Evolutionary conservation across 2,888 invertebrate species (phyloP), one percentile per base, ranked within the genome.

Genomic region (Acheta domesticus): DNA sequence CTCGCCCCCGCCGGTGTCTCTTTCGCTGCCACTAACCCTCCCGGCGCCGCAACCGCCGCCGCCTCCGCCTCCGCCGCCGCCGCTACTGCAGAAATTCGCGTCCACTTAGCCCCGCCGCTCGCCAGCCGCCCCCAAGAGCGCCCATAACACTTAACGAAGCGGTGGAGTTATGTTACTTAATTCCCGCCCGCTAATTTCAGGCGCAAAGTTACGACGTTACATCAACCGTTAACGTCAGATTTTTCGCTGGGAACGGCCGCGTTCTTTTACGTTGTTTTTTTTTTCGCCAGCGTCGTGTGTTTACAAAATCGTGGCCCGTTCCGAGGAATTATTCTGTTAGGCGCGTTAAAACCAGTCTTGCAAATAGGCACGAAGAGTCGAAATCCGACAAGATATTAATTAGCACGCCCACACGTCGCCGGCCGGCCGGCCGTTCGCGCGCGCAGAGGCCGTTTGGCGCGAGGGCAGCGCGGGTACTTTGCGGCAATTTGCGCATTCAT

Each of bases 261-360:
- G 62, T 62, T 62, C 62, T n/a, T 14, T n/a, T 12, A 11, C 62
- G 14, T 62, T n/a, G 14, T 5, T 19, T 14, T n/a, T 62, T 62
- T 62, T 62, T 62, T 62, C 62, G 14, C 62, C 62, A 0, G 14
- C n/a, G 62, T 62, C 62, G 62, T 62, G n/a, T 62, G 62, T 62
- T 62, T 62, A 62, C 16, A 62, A 62, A 62, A 62, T 62, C 62
- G 62, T n/a, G 14, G n/a, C 62, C 62, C 62, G n/a, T 62, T 62
- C 62, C 62, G 62, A 62, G 62, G 8, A 62, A 62, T 62, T 62
- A 62, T 62, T 62, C 62, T 62, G 62, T 62, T 62, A 62, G 16
- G 62, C 62, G 62, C 62, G 62, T 62, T 62, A 62, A 62, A 62
- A 62, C 62, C 62, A 62, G 62, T 62, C 62, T 62, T 62, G 62